Evolutionary conservation across 2,797 vertebrate species (phyloP).

Genomic region (Streptopelia turtur): DNA sequence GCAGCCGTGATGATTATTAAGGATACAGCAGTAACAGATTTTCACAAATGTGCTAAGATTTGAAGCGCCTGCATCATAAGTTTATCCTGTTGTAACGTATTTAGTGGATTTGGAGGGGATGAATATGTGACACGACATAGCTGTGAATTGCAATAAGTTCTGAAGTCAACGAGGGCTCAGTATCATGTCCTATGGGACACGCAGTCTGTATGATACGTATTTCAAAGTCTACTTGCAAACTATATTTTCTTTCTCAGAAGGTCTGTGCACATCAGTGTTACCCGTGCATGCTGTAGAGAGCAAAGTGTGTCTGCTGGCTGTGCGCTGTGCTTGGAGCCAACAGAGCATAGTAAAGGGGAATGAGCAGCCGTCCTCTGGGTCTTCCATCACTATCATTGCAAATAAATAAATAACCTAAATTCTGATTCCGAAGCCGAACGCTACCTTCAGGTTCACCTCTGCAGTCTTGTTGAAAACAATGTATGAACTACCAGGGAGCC

Average conservation of each 20-base stretch:
- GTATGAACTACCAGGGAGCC: constrained; percentile 18
- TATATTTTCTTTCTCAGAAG: not conserved
- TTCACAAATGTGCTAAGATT: not conserved
- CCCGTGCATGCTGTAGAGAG: not conserved
- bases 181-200: not conserved
- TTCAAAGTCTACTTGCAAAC: not conserved
- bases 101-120: not conserved
- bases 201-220: fast-evolving
- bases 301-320: not conserved
- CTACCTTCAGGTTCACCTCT: constrained; percentile 65
- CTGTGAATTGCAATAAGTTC: not conserved
- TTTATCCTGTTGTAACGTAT: not conserved
- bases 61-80: not conserved
- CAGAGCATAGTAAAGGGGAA: constrained; percentile 30
- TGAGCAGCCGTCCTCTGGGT: constrained; percentile 29
- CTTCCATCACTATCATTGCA: constrained; percentile 45
- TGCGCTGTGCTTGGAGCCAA: not conserved
- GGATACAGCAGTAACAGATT: not conserved
- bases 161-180: not conserved
- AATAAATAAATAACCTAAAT: constrained; percentile 55
- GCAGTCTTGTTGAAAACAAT: constrained; percentile 49
- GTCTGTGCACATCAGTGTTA: not conserved
- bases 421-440: constrained; percentile 24
- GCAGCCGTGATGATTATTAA: not conserved
- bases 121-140: not conserved